A percentile compares a stretch with the other conserved stretches of the same genome.
These are phyloP conservation scores for chimpanzee (Pan troglodytes) DNA, from an alignment of 2,113 vertebrate species.

Conservation along the genomic window DNA sequence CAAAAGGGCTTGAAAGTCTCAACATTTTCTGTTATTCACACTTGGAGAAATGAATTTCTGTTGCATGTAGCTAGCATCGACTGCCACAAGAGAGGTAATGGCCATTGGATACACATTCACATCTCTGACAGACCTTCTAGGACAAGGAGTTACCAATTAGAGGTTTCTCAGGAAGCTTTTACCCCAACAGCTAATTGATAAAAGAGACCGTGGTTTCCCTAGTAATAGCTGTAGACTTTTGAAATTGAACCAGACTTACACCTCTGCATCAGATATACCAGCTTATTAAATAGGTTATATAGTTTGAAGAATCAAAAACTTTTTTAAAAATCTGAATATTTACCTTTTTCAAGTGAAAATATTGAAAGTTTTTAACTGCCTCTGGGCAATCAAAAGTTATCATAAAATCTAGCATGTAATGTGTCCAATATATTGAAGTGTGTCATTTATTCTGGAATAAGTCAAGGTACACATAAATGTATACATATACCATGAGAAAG, in stretches of 20 bases:
- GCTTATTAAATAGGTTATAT: background rate
- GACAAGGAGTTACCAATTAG: background rate
- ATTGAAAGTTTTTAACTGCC: background rate
- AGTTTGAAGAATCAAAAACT: background rate
- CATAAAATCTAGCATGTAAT: background rate
- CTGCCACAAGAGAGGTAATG: background rate
- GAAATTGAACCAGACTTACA: background rate
- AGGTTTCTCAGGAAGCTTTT: background rate
- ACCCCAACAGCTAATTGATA: background rate
- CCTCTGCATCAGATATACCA: background rate
- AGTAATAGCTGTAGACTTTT: background rate
- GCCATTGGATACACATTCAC: background rate
- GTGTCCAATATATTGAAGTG: background rate
- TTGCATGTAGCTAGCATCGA: background rate
- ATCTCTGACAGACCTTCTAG: background rate
- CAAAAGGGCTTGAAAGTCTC: background rate
- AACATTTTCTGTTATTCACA: background rate
- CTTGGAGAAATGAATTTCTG: conserved; percentile 37
- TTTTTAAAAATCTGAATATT: background rate
- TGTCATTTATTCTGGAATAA: conserved; percentile 29
- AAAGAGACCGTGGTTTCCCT: background rate
- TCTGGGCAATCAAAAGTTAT: background rate
- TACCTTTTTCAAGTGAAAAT: conserved; percentile 15
- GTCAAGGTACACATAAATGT: background rate
- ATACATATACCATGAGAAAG: background rate